Evolutionary conservation across 1,140 invertebrate genomes (phyloP).

Genomic region (Penaeus japonicus): DNA sequence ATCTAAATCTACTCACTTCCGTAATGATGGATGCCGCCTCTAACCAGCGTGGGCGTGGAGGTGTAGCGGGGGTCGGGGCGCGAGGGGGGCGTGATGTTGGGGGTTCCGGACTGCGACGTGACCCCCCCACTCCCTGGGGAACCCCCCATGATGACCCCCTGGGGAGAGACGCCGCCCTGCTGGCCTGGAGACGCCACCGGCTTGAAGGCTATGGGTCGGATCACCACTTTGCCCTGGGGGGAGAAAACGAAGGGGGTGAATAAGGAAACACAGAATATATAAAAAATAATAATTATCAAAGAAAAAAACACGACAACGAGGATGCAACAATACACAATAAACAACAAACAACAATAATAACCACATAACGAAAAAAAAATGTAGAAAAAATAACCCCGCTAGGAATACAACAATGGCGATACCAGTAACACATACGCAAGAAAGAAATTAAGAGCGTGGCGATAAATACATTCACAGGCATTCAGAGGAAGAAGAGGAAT

Average conservation of each 20-base stretch:
- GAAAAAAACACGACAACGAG: background rate
- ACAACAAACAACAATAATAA: too few relatives aligned
- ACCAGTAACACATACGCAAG: too few relatives aligned
- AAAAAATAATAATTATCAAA: background rate
- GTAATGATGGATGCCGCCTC: slow-evolving; percentile 72
- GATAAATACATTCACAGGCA: too few relatives aligned
- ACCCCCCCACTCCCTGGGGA: slow-evolving; percentile 2
- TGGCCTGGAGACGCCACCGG: slow-evolving; percentile 66
- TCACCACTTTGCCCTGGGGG: slow-evolving; percentile 71
- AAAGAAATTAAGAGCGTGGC: too few relatives aligned
- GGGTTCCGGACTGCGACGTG: background rate
- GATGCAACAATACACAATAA: too few relatives aligned
- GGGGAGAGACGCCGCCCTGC: slow-evolving; percentile 64
- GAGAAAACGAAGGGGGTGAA: slow-evolving; percentile 50
- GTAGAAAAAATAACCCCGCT: too few relatives aligned
- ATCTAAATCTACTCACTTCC: slow-evolving; percentile 69
- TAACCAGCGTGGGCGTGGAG: slow-evolving; percentile 72
- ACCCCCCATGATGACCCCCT: slow-evolving; percentile 56
- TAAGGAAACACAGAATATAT: background rate
- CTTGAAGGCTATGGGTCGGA: slow-evolving; percentile 79
- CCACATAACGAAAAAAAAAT: too few relatives aligned
- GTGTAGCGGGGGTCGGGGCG: slow-evolving; percentile 67
- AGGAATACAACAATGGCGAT: too few relatives aligned
- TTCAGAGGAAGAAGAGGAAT: too few relatives aligned
- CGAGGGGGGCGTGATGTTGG: background rate